Percentiles rank a stretch among this genome's conserved stretches.
phyloP scores from a whole-genome alignment of 2,113 vertebrate species.

The Oreochromis tanganicae region DNA sequence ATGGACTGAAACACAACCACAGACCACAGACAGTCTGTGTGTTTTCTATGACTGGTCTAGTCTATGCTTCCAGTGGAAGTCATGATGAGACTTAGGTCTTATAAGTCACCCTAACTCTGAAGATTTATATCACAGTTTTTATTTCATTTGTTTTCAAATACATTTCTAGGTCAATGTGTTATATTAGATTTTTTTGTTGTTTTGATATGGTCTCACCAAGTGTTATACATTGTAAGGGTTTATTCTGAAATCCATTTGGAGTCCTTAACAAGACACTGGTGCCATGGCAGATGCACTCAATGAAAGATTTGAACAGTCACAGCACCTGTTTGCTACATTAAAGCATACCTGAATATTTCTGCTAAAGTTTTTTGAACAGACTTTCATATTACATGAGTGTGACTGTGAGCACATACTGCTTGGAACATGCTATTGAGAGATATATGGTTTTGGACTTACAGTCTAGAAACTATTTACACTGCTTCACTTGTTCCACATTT shows the following conservation, averaged over 20 bases:
- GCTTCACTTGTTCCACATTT: background rate
- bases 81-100: background rate
- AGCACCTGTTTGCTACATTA: background rate
- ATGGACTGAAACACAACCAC: background rate
- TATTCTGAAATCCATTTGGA: background rate
- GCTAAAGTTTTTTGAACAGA: background rate
- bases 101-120: background rate
- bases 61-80: constrained; percentile 14
- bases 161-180: background rate
- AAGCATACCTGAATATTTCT: background rate
- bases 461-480: background rate
- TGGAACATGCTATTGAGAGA: background rate
- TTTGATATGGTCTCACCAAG: background rate
- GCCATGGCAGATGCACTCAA: background rate
- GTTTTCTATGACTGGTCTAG: background rate
- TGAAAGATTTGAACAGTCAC: background rate
- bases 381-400: background rate
- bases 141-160: background rate
- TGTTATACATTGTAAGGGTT: background rate
- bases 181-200: background rate
- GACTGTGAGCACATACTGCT: background rate
- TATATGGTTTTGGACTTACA: background rate
- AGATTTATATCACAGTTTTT: background rate
- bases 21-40: background rate
- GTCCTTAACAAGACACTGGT: background rate